Evolutionary conservation across 2,797 vertebrate species (phyloP).

Genomic region (Liasis olivaceus): DNA sequence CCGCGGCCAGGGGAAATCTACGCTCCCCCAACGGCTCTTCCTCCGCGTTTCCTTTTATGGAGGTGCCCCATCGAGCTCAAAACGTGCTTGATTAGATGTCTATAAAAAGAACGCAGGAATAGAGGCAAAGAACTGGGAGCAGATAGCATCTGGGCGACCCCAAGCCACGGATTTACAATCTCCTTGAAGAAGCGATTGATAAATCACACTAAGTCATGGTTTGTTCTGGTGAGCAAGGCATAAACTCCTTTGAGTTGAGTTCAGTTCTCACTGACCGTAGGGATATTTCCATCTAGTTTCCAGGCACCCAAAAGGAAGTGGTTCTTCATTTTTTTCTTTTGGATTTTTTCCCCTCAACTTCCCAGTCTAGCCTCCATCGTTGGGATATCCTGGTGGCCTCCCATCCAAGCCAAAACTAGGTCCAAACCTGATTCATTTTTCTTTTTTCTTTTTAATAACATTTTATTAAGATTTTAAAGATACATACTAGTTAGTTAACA

Average conservation of each 20-base stretch:
- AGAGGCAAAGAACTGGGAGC: constrained; percentile 6
- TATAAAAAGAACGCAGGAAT: constrained; percentile 12
- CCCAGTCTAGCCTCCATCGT: no score
- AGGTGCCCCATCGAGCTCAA: background rate
- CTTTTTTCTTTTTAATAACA: no score
- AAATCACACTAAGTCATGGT: background rate
- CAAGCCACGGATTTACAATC: background rate
- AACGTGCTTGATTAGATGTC: constrained; percentile 30
- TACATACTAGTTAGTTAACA: no score
- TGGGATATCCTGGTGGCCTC: no score
- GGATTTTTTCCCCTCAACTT: no score
- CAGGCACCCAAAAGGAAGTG: no score
- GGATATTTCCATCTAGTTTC: no score
- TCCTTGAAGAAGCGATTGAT: background rate
- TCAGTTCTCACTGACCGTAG: background rate
- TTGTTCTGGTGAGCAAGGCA: background rate
- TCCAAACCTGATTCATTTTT: no score
- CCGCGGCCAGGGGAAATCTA: constrained; percentile 44
- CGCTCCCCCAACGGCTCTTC: background rate
- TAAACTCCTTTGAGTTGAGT: background rate
- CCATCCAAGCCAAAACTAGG: no score
- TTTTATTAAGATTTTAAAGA: no score
- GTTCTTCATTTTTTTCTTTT: no score
- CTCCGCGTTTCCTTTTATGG: background rate
- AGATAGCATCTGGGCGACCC: background rate